Percentiles rank a stretch among this genome's conserved stretches.
These are phyloP conservation scores for Microchirus variegatus DNA, from an alignment of 2,797 vertebrate genomes.

Conservation along the genomic window DNA sequence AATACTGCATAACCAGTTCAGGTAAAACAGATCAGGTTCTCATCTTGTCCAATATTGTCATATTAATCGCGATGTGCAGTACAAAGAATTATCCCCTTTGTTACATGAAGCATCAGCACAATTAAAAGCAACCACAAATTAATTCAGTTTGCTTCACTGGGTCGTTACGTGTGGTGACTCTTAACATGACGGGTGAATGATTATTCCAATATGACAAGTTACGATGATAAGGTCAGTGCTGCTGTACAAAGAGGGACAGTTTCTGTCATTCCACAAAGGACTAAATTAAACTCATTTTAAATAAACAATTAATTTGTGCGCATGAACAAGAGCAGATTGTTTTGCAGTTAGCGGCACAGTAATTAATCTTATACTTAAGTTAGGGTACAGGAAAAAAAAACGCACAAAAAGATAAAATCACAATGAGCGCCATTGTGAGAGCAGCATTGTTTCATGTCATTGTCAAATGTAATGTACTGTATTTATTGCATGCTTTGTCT, in stretches of 20 bases:
- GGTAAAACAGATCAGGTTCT: too few relatives aligned
- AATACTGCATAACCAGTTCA: too few relatives aligned
- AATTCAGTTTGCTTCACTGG: constrained; percentile 85
- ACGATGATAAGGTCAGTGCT: constrained; percentile 73
- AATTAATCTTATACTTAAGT: constrained; percentile 60
- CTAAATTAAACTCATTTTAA: constrained; percentile 60
- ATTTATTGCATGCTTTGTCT: constrained; percentile 28
- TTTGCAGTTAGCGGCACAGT: constrained; percentile 55
- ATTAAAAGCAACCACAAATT: constrained; percentile 77
- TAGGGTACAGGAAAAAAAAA: constrained; percentile 22
- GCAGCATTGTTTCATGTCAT: constrained; percentile 41
- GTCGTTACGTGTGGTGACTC: constrained; percentile 80
- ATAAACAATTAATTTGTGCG: constrained; percentile 69
- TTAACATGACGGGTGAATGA: constrained; percentile 66
- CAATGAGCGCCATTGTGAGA: constrained; percentile 37
- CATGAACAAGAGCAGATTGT: constrained; percentile 56
- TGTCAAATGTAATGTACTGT: constrained; percentile 44
- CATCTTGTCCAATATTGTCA: too few relatives aligned
- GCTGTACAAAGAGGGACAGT: constrained; percentile 56
- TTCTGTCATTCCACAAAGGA: constrained; percentile 54
- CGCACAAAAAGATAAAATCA: constrained; percentile 29
- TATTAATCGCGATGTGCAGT: too few relatives aligned
- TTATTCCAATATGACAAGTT: constrained; percentile 67
- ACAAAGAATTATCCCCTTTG: constrained; percentile 15
- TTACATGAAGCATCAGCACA: constrained; percentile 57